Percentiles rank a stretch among this genome's conserved stretches.
Evolutionary conservation across 2,113 vertebrate species (phyloP).

Genomic region (Bufo bufo): DNA sequence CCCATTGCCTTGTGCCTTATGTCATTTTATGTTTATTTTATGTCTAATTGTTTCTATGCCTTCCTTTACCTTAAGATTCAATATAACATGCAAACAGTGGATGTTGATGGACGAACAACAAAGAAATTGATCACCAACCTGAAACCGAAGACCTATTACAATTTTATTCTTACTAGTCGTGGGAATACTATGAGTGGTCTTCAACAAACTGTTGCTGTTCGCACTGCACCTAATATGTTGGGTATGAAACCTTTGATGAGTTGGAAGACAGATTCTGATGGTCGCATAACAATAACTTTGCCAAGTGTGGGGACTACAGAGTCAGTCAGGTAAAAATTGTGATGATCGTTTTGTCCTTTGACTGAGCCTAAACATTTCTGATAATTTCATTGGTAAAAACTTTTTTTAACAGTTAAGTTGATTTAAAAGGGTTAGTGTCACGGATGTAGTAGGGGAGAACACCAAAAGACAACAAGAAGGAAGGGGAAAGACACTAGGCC

Average conservation of each 20-base stretch:
- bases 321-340: constrained; percentile 80
- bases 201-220: constrained; percentile 85
- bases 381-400: neutral
- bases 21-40: too few relatives aligned
- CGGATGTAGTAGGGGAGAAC: too few relatives aligned
- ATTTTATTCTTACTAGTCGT: constrained; percentile 86
- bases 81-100: constrained; percentile 86
- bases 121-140: constrained; percentile 87
- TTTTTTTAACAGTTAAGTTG: too few relatives aligned
- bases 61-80: constrained; percentile 79
- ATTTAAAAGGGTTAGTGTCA: too few relatives aligned
- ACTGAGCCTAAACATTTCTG: neutral
- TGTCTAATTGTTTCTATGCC: neutral
- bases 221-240: constrained; percentile 84
- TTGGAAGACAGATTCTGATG: constrained; percentile 81
- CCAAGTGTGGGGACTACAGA: constrained; percentile 80
- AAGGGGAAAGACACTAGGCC: too few relatives aligned
- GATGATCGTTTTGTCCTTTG: neutral
- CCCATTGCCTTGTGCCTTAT: too few relatives aligned
- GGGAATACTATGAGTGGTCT: constrained; percentile 84
- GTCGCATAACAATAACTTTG: constrained; percentile 82
- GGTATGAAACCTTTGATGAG: constrained; percentile 85
- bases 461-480: too few relatives aligned
- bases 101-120: constrained; percentile 86
- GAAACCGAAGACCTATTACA: constrained; percentile 87